A percentile compares a stretch with the other conserved stretches of the same genome.
Conservation (phyloP, 2,113 vertebrate genomes). For the Nematolebias whitei region DNA sequence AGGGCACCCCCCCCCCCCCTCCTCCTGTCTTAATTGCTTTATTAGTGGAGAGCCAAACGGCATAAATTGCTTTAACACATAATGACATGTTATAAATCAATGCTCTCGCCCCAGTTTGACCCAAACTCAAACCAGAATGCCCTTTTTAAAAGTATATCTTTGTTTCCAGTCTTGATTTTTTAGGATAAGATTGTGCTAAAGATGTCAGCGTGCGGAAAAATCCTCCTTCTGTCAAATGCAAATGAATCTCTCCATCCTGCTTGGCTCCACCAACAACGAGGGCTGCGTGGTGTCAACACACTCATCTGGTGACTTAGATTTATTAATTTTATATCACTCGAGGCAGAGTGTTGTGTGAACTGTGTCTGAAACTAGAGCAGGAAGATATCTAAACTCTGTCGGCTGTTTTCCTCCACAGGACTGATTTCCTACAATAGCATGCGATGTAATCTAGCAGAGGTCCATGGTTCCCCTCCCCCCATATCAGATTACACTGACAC, state of each 20-base stretch:
- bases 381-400: background rate
- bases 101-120: background rate
- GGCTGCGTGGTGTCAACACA: background rate
- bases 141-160: background rate
- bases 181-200: background rate
- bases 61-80: conserved; percentile 30
- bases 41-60: conserved; percentile 54
- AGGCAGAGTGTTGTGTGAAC: no score
- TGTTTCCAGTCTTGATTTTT: background rate
- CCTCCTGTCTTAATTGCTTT: conserved; percentile 57
- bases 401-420: background rate
- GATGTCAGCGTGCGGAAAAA: background rate
- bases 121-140: background rate
- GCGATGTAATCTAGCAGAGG: conserved; percentile 60
- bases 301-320: conserved; percentile 15
- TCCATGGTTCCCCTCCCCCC: conserved; percentile 61
- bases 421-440: conserved; percentile 35
- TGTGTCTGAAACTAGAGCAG: background rate
- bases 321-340: conserved; percentile 14
- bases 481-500: conserved; percentile 53
- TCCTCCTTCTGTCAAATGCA: conserved; percentile 19
- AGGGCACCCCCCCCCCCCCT: conserved; percentile 12
- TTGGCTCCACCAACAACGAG: conserved; percentile 2
- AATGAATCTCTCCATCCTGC: conserved; percentile 22
- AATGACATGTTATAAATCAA: conserved; percentile 39